Percentiles rank a stretch among this genome's conserved stretches.
phyloP scores from a whole-genome alignment of 2,888 invertebrate species.

The Melanophora roralis region DNA sequence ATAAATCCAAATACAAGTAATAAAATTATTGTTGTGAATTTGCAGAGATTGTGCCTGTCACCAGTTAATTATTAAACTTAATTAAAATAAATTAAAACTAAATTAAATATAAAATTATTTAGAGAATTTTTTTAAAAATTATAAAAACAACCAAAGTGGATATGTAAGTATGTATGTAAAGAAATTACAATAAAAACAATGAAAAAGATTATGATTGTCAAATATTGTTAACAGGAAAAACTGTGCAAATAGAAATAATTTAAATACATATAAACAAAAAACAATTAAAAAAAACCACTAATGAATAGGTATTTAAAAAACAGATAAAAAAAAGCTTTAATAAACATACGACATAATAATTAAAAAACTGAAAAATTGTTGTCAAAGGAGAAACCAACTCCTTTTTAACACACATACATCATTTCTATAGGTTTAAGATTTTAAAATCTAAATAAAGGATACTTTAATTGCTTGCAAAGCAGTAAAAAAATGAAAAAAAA shows the following conservation, averaged over 20 bases:
- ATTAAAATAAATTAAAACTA: conserved; percentile 2
- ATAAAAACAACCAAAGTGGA: conserved; percentile 1
- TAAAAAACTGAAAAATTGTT: too few species aligned
- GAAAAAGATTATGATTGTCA: neutral
- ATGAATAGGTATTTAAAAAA: too few species aligned
- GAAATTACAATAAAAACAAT: conserved; percentile 1
- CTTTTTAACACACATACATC: too few species aligned
- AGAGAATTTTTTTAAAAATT: conserved; percentile 38
- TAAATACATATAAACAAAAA: conserved; percentile 1
- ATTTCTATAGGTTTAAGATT: too few species aligned
- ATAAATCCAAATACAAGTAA: conserved; percentile 25
- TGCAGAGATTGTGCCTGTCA: conserved; percentile 66
- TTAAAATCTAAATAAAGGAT: too few species aligned
- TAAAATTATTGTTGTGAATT: conserved; percentile 61
- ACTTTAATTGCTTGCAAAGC: too few species aligned
- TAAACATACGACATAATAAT: too few species aligned
- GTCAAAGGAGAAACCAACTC: too few species aligned
- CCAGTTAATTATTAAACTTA: conserved; percentile 43
- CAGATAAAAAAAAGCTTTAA: conserved; percentile 46
- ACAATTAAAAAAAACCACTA: too few species aligned
- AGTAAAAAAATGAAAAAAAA: too few species aligned
- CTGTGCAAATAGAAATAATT: neutral
- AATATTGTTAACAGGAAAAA: neutral
- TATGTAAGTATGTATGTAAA: too few species aligned
- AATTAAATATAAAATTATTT: conserved; percentile 15